These are phyloP conservation scores for Cryptocheilus praepositus DNA, from an alignment of 2,888 invertebrate genomes.

Conservation along the genomic window DNA sequence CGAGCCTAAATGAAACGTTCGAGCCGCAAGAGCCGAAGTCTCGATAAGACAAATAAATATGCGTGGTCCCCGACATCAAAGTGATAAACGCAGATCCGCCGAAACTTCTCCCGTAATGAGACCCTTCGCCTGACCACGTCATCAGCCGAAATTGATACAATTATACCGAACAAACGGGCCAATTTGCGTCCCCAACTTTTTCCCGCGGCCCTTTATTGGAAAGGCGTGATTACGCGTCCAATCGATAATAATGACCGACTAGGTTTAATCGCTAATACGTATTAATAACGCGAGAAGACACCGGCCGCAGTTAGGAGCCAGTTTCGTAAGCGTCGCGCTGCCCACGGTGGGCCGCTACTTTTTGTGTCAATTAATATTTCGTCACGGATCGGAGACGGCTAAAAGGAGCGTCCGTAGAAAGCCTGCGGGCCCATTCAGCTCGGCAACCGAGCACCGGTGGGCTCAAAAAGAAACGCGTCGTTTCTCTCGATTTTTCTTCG, in stretches of 20 bases:
- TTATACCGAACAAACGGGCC: conserved; percentile 31
- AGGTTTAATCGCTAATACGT: no score
- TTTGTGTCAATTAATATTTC: conserved; percentile 70
- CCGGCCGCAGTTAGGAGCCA: not conserved
- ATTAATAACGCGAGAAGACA: conserved; percentile 33
- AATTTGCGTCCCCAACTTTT: conserved; percentile 8
- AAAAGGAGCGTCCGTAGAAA: conserved; percentile 49
- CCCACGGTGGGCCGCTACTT: conserved; percentile 47
- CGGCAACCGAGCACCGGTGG: conserved; percentile 37
- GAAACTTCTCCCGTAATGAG: not conserved
- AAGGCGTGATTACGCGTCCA: conserved; percentile 39
- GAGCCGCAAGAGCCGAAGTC: no score
- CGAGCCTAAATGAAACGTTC: no score
- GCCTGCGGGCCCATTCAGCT: conserved; percentile 40
- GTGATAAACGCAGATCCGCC: not conserved
- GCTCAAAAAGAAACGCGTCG: not conserved
- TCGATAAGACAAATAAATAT: no score
- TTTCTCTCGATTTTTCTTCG: conserved; percentile 28
- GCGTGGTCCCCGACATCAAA: not conserved
- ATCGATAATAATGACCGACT: conserved; percentile 36
- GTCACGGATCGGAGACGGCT: conserved; percentile 60
- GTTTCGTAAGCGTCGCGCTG: conserved; percentile 47
- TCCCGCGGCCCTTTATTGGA: not conserved
- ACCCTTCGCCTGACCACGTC: conserved; percentile 11
- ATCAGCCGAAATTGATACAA: conserved; percentile 43